Evolutionary conservation across 2,797 vertebrate species (phyloP).

Genomic region (Poecile montanus): DNA sequence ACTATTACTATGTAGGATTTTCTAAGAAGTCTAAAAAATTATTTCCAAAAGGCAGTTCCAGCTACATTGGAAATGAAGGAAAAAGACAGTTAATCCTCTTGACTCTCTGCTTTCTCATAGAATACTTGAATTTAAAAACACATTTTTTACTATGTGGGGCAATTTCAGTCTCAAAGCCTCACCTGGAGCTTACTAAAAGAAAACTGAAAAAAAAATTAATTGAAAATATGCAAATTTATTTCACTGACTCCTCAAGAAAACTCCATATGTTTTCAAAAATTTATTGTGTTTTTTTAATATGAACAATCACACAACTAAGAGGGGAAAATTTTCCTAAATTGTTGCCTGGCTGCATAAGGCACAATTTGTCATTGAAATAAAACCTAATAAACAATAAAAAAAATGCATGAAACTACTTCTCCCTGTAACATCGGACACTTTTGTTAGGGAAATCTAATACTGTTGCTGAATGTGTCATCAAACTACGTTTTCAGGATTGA

Average conservation of each 20-base stretch:
- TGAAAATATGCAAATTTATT: neutral
- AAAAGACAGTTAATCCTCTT: neutral
- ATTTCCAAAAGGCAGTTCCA: conserved; percentile 11
- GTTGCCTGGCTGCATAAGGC: neutral
- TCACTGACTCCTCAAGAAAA: neutral
- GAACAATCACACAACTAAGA: neutral
- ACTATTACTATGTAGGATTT: neutral
- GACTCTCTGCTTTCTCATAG: neutral
- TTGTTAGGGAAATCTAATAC: neutral
- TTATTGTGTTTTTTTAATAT: neutral
- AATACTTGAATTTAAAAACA: neutral
- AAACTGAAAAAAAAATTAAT: accelerated
- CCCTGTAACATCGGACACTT: neutral
- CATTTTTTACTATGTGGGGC: neutral
- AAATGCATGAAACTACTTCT: neutral
- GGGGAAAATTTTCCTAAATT: neutral
- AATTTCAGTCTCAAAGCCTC: neutral
- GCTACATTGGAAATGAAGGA: neutral
- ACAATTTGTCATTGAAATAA: neutral
- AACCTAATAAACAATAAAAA: neutral
- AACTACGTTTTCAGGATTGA: neutral
- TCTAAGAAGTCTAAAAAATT: conserved; percentile 28
- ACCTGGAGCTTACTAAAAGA: neutral
- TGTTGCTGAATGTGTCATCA: neutral
- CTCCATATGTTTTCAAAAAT: neutral